Base-by-base conservation (phyloP, 1,140 invertebrate species). In the Saxidomus purpurata region DNA sequence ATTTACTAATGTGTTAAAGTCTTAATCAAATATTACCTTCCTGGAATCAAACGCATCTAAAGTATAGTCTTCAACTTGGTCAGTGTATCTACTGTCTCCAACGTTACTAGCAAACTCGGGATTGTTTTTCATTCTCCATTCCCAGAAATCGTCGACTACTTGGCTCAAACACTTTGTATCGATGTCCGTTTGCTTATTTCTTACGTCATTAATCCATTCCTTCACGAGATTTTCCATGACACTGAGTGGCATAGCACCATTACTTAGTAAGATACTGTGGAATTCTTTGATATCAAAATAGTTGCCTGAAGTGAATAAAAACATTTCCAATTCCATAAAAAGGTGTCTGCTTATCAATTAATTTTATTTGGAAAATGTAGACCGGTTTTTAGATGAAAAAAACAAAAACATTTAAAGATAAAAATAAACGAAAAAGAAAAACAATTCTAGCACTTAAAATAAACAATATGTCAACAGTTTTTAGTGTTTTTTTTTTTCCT, bases 241-340 rank as follows among this genome's bases (percentile, higher is more conserved):
- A n/a, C 49, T 81, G 17, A 93, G 77, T 1, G 92, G 90, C 55
- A 93, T 80, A n/a, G 90, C 82, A 15, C 92, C 92, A 86, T 90
- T 88, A 0, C 36, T 82, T 31, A 93, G 87, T 40, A 93, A 34
- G 0, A 91, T 47, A 0, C 63, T 84, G 49, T 93, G 92, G 85
- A 93, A 93, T 43, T 92, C 90, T 31, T 88, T 89, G 11, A 93
- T 67, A 61, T 92, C 85, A 80, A 93, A 93, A 17, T 84, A 47
- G 1, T 17, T 59, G 28, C 92, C 92, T 93, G 69, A 19, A 76
- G 79, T n/a, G n/a, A n/a, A n/a, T n/a, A n/a, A n/a, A n/a, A n/a
- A n/a, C n/a, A n/a, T n/a, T n/a, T n/a, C n/a, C n/a, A n/a, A n/a
- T n/a, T n/a, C n/a, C n/a, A n/a, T n/a, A n/a, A n/a, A n/a, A n/a